Evolutionary conservation across 2,797 vertebrate genomes (phyloP).

Genomic region (Clamator glandarius): DNA sequence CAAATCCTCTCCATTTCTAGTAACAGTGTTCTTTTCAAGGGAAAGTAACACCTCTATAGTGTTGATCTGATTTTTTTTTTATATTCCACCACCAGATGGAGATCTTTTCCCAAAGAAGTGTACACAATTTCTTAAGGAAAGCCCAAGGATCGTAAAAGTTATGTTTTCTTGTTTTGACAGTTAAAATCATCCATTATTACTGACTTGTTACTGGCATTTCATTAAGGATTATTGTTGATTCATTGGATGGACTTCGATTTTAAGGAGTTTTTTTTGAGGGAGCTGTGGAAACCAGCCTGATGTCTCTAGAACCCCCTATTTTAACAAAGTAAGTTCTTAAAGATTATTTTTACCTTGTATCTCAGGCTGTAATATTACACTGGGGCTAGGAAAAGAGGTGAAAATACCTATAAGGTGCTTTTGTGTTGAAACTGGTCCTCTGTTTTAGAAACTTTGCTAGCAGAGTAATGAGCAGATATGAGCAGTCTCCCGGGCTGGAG

Average conservation of each 20-base stretch:
- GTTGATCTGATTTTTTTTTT: not conserved
- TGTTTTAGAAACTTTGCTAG: not conserved
- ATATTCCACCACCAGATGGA: conserved; percentile 72
- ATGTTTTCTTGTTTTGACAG: not conserved
- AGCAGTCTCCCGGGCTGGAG: not conserved
- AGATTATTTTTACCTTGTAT: not conserved
- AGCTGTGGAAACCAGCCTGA: not conserved
- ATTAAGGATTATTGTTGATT: not conserved
- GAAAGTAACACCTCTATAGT: accelerated
- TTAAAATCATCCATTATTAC: not conserved
- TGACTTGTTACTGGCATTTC: not conserved
- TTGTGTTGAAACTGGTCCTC: not conserved
- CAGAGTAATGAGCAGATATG: not conserved
- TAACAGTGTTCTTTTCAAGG: not conserved
- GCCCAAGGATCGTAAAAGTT: not conserved
- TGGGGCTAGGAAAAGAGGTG: not conserved
- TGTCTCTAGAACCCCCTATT: not conserved
- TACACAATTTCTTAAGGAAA: not conserved
- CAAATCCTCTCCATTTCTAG: not conserved
- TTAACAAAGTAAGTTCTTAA: not conserved
- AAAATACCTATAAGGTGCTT: not conserved
- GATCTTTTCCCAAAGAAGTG: conserved; percentile 60
- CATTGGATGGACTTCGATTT: accelerated
- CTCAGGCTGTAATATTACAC: not conserved
- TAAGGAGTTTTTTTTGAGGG: not conserved